Base-by-base conservation (phyloP, 1,140 invertebrate species). In the Hesperophylax magnus region DNA sequence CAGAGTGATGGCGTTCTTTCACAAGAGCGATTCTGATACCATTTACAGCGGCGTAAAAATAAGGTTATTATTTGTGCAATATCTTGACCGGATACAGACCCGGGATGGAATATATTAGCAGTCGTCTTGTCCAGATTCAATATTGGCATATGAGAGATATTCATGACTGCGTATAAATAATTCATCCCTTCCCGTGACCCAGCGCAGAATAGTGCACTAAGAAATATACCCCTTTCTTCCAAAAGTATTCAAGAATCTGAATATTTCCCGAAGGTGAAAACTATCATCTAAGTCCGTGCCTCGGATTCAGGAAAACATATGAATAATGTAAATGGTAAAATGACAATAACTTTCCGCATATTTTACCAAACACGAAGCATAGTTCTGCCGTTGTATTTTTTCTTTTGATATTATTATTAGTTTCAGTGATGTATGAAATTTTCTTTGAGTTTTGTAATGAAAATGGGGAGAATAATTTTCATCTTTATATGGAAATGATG, bases 101-200 rank as follows among this genome's bases (percentile, higher is more conserved):
- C 9, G 11, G 39, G 11, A 47, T 1, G 34, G 34, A 34, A 34
- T 47, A 2, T 47, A 47, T 31, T 67, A 15, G 63, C 17, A n/a
- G 31, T 34, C 24, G n/a, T 47, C 61, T 56, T 61, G 56, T 34
- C 22, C 58, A 22, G 34, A 39, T 24, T 61, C 27, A 67, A 77
- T 77, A 77, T 63, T 58, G 47, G 11, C 39, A 47, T 63, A 61
- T 47, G 75, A 77, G 39, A 77, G 34, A 63, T 61, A 77, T 77
- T 77, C 75, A 77, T 77, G 75, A 61, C 54, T 63, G 27, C 7
- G 34, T 52, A 77, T 77, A 77, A 77, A 77, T 77, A 77, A 77
- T 77, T 77, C 58, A 77, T 77, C 56, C 58, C 34, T 27, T 47
- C 56, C 58, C 34, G 24, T 7, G 27, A 18, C 24, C 72, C 53